Conservation (phyloP, 2,888 invertebrate species). For the Sturmia bella region DNA sequence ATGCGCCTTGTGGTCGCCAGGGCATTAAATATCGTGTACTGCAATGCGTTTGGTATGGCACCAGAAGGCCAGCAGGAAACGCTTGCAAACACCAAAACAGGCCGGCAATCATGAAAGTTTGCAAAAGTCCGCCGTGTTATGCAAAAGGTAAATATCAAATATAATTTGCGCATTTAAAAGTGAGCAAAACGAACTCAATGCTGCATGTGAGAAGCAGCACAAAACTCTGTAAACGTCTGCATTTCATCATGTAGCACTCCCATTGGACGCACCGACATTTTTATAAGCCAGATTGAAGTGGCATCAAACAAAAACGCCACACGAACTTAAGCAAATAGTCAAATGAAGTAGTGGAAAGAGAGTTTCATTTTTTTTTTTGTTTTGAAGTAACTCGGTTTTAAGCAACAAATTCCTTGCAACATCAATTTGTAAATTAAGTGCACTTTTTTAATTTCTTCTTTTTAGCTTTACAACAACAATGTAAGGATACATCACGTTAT, state of each 20-base stretch:
- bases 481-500: slow-evolving; percentile 91
- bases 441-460: slow-evolving; percentile 12
- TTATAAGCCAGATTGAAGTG: no score
- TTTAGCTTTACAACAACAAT: slow-evolving; percentile 84
- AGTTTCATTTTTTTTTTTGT: no score
- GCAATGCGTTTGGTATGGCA: slow-evolving; percentile 96
- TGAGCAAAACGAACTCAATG: neutral
- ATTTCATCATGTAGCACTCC: no score
- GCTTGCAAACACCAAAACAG: slow-evolving; percentile 90
- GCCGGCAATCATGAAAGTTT: slow-evolving; percentile 90
- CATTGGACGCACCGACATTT: no score
- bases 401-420: slow-evolving; percentile 5
- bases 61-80: slow-evolving; percentile 91
- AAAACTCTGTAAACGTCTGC: no score
- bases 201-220: no score
- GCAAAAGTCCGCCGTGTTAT: slow-evolving; percentile 87
- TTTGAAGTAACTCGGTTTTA: no score
- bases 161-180: neutral
- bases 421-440: neutral
- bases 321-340: no score
- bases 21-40: slow-evolving; percentile 94
- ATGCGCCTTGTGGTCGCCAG: slow-evolving; percentile 90
- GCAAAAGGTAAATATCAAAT: slow-evolving; percentile 82
- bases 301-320: no score
- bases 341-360: no score